Base-by-base conservation (phyloP, 2,888 invertebrate species). In the Halictus quadricinctus region DNA sequence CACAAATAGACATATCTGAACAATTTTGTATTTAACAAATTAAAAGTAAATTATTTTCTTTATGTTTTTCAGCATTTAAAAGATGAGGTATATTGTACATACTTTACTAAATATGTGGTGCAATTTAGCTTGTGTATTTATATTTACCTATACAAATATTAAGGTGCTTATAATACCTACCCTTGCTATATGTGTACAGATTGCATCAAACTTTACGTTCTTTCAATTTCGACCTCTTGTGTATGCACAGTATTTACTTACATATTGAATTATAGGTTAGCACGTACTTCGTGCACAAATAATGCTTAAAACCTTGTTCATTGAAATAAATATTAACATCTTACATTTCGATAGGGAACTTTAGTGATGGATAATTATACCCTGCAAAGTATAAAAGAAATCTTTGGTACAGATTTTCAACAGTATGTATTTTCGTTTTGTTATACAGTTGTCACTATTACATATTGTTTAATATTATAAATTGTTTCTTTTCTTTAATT, bases 371-470 rank as follows among this genome's bases (percentile, higher is more conserved):
- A 83, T 58, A 15, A 83, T 46, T 13, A 0, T 76, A 77, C 21
- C 2, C 2, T 18, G 6, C 1, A 58, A 54, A 81, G 48, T 58
- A 25, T 58, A 54, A 76, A 58, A 83, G 15, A 69, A 54, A 3
- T 21, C 25, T 72, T 76, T 58, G 72, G 76, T 29, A 58, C 41
- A 48, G 1, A 46, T 15, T 83, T 83, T 48, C 41, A 66, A 48
- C 21, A 77, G 82, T 83, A 72, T 15, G 76, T 76, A 83, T 21
- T 46, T 69, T 64, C 12, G n/a, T 3, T 73, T 76, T 36, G 48
- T 54, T 69, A 41, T n/a, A 41, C 36, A 29, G 21, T 74, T 2
- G 15, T 81, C n/a, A 58, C 36, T 60, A n/a, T 76, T 79, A 29
- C 6, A 76, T 36, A 25, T 64, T 41, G 2, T 64, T 48, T 41